Evolutionary conservation across 2,888 invertebrate genomes (phyloP).

Genomic region (Stenurella melanura): DNA sequence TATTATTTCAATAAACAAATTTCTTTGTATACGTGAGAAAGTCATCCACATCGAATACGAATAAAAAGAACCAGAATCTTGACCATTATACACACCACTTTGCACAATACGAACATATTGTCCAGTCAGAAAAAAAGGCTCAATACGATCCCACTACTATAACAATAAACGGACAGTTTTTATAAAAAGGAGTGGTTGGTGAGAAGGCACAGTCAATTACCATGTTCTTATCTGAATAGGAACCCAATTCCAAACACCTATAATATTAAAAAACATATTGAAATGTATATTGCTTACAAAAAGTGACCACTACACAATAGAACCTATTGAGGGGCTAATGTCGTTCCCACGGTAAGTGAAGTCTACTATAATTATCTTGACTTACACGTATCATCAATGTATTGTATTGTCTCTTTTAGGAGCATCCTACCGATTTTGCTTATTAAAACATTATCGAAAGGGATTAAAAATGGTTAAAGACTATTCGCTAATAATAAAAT

Average conservation of each 20-base stretch:
- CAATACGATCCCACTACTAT: conserved; percentile 2
- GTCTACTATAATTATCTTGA: not conserved
- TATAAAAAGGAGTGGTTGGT: conserved; percentile 4
- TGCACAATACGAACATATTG: conserved; percentile 13
- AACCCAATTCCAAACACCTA: conserved; percentile 17
- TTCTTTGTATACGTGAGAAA: conserved; percentile 30
- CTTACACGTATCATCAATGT: not conserved
- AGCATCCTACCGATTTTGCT: too few species aligned
- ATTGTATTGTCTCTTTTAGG: too few species aligned
- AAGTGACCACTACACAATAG: conserved; percentile 10
- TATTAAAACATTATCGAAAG: too few species aligned
- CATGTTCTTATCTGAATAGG: conserved; percentile 17
- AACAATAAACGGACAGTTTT: conserved; percentile 10
- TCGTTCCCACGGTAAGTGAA: conserved; percentile 14
- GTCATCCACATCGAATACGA: conserved; percentile 2
- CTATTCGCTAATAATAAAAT: too few species aligned
- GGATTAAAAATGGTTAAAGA: too few species aligned
- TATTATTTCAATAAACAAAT: not conserved
- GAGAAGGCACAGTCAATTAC: conserved; percentile 11
- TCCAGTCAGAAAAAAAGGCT: conserved; percentile 10
- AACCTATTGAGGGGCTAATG: conserved; percentile 12
- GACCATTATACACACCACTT: conserved; percentile 28
- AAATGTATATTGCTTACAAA: conserved; percentile 2
- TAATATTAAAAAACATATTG: conserved; percentile 21
- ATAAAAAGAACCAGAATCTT: conserved; percentile 11